A percentile compares a stretch with the other conserved stretches of the same genome.
Evolutionary conservation across 2,113 vertebrate genomes (phyloP).

Genomic region (Larimichthys polyactis): DNA sequence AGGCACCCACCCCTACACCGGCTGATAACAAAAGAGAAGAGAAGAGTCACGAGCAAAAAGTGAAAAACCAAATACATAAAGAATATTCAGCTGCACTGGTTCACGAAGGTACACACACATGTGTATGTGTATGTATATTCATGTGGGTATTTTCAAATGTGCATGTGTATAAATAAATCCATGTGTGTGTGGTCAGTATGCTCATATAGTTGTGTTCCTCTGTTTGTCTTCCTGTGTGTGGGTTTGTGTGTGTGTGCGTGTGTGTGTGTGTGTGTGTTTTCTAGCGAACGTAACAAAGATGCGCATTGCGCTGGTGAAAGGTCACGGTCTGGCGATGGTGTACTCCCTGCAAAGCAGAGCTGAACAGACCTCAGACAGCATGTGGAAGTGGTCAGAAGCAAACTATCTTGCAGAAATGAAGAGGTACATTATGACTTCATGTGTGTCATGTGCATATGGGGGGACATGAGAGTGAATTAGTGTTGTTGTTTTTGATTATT

Average conservation of each 20-base stretch:
- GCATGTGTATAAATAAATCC: background rate
- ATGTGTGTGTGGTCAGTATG: no score
- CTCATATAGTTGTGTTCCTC: no score
- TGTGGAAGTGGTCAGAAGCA: constrained; percentile 87
- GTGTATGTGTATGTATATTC: background rate
- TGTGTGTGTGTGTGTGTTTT: constrained; percentile 56
- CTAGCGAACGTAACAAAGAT: constrained; percentile 83
- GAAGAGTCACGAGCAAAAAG: constrained; percentile 67
- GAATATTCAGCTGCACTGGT: constrained; percentile 87
- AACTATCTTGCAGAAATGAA: constrained; percentile 88
- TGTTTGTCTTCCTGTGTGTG: no score
- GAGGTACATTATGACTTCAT: constrained; percentile 77
- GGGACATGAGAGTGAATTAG: no score
- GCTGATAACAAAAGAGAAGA: constrained; percentile 71
- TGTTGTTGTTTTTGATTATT: no score
- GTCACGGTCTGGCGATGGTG: constrained; percentile 82
- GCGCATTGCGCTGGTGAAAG: constrained; percentile 87
- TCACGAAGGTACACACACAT: constrained; percentile 85
- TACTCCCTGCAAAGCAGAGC: constrained; percentile 82
- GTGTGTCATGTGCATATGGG: background rate
- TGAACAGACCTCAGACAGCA: constrained; percentile 81
- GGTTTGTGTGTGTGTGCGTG: background rate
- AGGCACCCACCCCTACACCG: constrained; percentile 32
- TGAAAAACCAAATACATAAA: constrained; percentile 82
- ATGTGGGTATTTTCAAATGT: background rate